A percentile compares a stretch with the other conserved stretches of the same genome.
These are phyloP conservation scores for Pristionchus exspectatus DNA, from an alignment of 2,888 invertebrate species.

Conservation along the genomic window DNA sequence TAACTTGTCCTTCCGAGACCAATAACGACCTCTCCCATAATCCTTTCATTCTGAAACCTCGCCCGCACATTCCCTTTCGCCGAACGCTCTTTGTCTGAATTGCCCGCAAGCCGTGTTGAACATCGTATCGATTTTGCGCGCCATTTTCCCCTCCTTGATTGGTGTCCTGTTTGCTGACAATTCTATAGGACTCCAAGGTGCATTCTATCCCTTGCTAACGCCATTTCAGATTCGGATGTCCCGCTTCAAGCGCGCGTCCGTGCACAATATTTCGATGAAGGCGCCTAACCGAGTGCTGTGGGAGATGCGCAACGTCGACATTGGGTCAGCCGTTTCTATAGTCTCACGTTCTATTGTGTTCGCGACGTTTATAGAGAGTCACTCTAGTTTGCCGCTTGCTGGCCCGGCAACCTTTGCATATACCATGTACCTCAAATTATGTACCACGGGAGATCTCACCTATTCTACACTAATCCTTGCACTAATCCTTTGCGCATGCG, in stretches of 20 bases:
- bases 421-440: too few species aligned
- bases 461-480: background rate
- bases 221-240: conserved; percentile 54
- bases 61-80: background rate
- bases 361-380: too few species aligned
- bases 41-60: too few species aligned
- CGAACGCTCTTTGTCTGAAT: background rate
- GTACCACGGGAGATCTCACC: background rate
- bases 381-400: too few species aligned
- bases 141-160: background rate
- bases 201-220: too few species aligned
- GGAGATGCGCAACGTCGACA: conserved; percentile 69
- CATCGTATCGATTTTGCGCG: background rate
- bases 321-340: conserved; percentile 60
- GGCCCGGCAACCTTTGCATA: too few species aligned
- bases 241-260: conserved; percentile 62
- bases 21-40: too few species aligned
- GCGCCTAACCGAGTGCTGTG: conserved; percentile 68
- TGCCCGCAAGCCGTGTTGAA: background rate
- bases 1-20: too few species aligned
- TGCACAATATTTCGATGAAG: conserved; percentile 66
- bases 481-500: background rate
- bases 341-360: background rate
- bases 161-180: background rate
- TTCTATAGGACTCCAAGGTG: too few species aligned